Percentiles rank a stretch among this genome's conserved stretches.
phyloP scores from a whole-genome alignment of 2,888 invertebrate species.

The Leucophenga montana region DNA sequence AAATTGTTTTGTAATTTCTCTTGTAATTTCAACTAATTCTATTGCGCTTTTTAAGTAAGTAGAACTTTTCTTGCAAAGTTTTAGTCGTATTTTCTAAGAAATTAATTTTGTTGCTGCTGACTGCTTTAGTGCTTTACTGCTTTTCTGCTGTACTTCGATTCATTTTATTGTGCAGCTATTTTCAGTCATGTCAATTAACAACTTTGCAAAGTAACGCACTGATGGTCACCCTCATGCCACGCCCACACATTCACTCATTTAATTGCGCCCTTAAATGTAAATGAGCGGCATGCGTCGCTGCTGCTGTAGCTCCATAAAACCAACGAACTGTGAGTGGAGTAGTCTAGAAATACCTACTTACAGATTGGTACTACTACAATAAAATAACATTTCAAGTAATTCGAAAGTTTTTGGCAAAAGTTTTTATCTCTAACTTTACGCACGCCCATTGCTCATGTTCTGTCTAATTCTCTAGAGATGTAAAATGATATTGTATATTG shows the following conservation, averaged over 20 bases:
- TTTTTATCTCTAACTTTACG: background rate
- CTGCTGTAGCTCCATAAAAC: background rate
- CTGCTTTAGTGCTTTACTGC: no score
- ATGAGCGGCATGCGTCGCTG: background rate
- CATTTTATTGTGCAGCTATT: no score
- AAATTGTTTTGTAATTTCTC: no score
- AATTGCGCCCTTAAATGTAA: background rate
- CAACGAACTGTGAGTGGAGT: background rate
- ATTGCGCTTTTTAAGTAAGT: no score
- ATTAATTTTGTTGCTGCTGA: no score
- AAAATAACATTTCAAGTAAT: conserved; percentile 4
- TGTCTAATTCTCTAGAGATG: background rate
- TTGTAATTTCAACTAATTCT: no score
- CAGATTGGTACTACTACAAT: no score
- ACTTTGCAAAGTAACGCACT: background rate
- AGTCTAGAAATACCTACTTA: background rate
- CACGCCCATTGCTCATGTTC: background rate
- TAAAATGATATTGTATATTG: background rate
- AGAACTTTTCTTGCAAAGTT: no score
- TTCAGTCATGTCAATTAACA: background rate
- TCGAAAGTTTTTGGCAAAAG: background rate
- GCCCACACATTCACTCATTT: background rate
- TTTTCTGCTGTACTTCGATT: no score
- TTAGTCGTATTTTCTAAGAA: no score
- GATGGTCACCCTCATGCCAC: background rate